Base-by-base conservation (phyloP, 2,113 vertebrate genomes). In the Brachyistius frenatus region DNA sequence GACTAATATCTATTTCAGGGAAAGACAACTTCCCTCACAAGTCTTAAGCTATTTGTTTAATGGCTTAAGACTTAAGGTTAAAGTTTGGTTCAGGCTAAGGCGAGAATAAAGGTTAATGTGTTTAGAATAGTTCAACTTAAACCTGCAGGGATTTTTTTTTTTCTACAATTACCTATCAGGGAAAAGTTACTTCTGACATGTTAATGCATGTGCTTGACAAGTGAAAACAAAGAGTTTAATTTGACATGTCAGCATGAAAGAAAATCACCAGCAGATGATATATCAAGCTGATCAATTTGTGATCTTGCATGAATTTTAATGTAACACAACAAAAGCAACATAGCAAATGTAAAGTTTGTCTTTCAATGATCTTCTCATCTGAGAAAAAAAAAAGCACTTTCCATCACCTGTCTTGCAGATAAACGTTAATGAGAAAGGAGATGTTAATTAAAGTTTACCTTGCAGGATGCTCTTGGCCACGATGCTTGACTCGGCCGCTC, bases 381-480 rank as follows among this genome's bases (percentile, higher is more conserved):
- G 37, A 37, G 37, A 37, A 37, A 11, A 49, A 30, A 44, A n/a
- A 31, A 31, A 2, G 14, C 31, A 44, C 31, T 32, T 72, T 79
- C 13, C 31, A 39, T 23, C 16, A 49, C 55, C 23, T 61, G 60
- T 62, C 68, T 71, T 6, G n/a, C n/a, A 61, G 64, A 62, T 62
- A 71, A 71, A 49, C 1, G 56, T 81, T 80, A 92, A 80, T 84
- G 61, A 91, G 85, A 80, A 78, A 74, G 13, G 60, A 67, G 66
- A 47, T 36, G 81, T 84, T 89, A 80, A 93, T 90, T 85, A 91
- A 83, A 66, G 63, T 73, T 89, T 91, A 96, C 94, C 94, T 88
- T 94, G 89, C 63, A 95, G 91, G 74, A 95, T 87, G 83, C 86
- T 93, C 80, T 94, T 94, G 33, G 93, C 81, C 73, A 93, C 62